Percentiles rank a stretch among this genome's conserved stretches.
phyloP scores from a whole-genome alignment of 2,888 invertebrate species.

The Agrochola lychnidis region DNA sequence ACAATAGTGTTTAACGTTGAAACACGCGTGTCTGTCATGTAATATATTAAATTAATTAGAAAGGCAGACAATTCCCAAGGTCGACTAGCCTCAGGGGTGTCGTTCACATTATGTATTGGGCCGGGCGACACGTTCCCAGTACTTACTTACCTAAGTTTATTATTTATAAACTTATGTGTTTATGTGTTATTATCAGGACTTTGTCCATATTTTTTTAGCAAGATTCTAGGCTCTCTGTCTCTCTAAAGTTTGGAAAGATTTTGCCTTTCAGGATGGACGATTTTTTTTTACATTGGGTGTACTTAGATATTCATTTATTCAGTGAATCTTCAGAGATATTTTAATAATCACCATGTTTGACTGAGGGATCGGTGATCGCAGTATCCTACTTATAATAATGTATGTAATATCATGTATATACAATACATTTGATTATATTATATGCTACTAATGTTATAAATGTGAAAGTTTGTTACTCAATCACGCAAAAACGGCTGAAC shows the following conservation, averaged over 20 bases:
- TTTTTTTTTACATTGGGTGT: neutral
- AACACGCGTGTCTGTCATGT: neutral
- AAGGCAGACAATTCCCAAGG: slow-evolving; percentile 26
- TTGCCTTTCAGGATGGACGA: neutral
- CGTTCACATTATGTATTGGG: neutral
- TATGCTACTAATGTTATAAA: too few species aligned
- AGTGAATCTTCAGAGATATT: neutral
- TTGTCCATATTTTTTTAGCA: neutral
- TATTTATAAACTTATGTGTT: slow-evolving; percentile 2
- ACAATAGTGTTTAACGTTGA: neutral
- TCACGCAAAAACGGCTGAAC: too few species aligned
- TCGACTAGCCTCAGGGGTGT: slow-evolving; percentile 18
- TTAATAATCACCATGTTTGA: neutral
- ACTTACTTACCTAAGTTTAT: neutral
- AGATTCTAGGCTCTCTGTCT: neutral
- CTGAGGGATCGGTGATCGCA: neutral
- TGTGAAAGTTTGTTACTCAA: too few species aligned
- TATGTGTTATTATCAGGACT: neutral
- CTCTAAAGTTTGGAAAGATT: neutral
- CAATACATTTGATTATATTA: too few species aligned
- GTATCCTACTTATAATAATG: neutral
- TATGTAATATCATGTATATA: too few species aligned
- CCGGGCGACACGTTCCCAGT: neutral
- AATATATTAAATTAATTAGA: slow-evolving; percentile 35
- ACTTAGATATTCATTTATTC: neutral